These are phyloP conservation scores for Lasiommata megera DNA, from an alignment of 2,888 invertebrate genomes.

Conservation along the genomic window DNA sequence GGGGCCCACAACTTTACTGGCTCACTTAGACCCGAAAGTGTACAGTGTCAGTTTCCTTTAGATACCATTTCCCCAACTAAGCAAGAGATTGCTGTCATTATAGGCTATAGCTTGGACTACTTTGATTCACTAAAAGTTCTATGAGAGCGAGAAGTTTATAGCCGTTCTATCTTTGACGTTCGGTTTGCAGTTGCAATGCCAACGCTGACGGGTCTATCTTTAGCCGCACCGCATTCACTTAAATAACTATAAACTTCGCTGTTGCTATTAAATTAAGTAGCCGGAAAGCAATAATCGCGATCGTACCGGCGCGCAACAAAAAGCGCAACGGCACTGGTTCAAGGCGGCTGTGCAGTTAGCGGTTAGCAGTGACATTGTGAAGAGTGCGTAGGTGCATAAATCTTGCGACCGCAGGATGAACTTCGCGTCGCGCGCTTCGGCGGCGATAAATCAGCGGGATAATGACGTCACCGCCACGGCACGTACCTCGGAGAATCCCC, in stretches of 20 bases:
- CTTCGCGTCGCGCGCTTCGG: conserved; percentile 49
- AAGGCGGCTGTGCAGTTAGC: conserved; percentile 37
- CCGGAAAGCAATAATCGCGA: conserved; percentile 14
- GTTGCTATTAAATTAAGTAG: conserved; percentile 4
- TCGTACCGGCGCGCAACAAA: conserved; percentile 11
- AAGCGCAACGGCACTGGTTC: conserved; percentile 39
- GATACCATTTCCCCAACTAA: too few relatives aligned
- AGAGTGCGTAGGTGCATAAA: conserved; percentile 52
- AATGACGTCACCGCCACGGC: conserved; percentile 77
- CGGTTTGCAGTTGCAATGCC: background rate
- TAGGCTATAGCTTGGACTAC: too few relatives aligned
- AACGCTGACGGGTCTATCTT: background rate
- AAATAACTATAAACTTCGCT: conserved; percentile 1
- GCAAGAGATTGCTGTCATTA: too few relatives aligned
- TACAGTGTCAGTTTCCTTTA: too few relatives aligned
- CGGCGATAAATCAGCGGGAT: conserved; percentile 76
- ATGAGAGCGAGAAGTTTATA: background rate
- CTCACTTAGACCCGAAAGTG: too few relatives aligned
- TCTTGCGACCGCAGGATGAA: conserved; percentile 54
- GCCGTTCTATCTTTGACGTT: background rate
- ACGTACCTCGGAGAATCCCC: conserved; percentile 79
- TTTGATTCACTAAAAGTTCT: too few relatives aligned
- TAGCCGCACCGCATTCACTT: conserved; percentile 1
- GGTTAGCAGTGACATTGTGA: conserved; percentile 55
- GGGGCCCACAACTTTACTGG: too few relatives aligned